Evolutionary conservation across 2,888 invertebrate species (phyloP), one percentile per base, ranked within the genome.

Genomic region (Tyria jacobaeae): DNA sequence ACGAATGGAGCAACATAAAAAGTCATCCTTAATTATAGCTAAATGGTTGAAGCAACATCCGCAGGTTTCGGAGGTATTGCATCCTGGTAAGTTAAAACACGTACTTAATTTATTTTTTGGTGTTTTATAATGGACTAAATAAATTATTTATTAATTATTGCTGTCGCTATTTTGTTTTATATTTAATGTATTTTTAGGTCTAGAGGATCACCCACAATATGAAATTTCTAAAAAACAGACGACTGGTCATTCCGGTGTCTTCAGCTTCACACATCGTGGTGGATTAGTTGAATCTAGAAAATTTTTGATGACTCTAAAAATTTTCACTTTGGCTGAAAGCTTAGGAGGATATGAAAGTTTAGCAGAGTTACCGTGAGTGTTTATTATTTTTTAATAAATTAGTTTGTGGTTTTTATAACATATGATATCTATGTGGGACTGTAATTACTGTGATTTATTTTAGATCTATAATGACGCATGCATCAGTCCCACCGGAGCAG

Each of bases 271-370:
- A 79, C 94, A 99, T 27, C 96, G 96, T 79, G 98, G 98, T 0
- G 96, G 95, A 4, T 81, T 97, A 44, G 92, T 95, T 60, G 96
- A 97, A 75, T 96, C 97, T 0, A 94, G 94, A 61, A 96, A 94
- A 60, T 97, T 99, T 82, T 91, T 99, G 25, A 95, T 95, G 73
- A 87, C 95, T 7, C 90, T 99, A 35, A 96, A 98, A 91, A 78
- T 98, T 27, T 98, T 99, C 87, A 96, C 95, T 0, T 89, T 99
- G 57, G 99, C 99, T 5, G 99, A 99, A 87, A 99, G 99, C 83
- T 95, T 99, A 65, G 99, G 99, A 54, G 99, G 99, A 60, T 98
- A 97, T 81, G 99, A 99, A 86, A 98, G 98, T 84, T 95, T 99
- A 71, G 98, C 98, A 3, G 99, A 99, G 94, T 94, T 99, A 73